Percentiles rank a stretch among this genome's conserved stretches.
These are phyloP conservation scores for Bombyx huttoni DNA, from an alignment of 2,888 invertebrate species.

Conservation along the genomic window DNA sequence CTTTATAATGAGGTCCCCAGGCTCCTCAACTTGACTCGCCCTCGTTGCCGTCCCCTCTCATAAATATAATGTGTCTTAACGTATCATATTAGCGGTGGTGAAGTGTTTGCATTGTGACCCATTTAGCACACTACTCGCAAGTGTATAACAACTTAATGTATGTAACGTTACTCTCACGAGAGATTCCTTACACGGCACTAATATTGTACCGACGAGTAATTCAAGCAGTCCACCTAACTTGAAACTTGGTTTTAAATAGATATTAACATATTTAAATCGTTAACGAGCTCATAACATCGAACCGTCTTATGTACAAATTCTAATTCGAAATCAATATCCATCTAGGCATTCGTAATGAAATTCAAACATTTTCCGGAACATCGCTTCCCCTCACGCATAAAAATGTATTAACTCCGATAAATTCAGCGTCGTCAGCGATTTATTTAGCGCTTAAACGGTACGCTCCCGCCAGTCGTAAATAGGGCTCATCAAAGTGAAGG, in stretches of 20 bases:
- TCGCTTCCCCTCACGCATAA: constrained; percentile 37
- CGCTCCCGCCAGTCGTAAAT: constrained; percentile 49
- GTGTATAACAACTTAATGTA: neutral
- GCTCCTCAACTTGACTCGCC: constrained; percentile 24
- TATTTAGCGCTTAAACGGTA: constrained; percentile 53
- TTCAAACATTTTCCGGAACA: constrained; percentile 33
- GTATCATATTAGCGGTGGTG: constrained; percentile 21
- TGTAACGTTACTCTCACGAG: neutral
- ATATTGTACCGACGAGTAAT: neutral
- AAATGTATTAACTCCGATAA: constrained; percentile 61
- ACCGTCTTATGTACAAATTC: neutral
- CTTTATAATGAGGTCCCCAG: constrained; percentile 53
- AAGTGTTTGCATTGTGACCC: constrained; percentile 19
- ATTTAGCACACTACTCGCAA: constrained; percentile 9
- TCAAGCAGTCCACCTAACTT: neutral
- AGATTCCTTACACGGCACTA: neutral
- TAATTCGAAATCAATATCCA: constrained; percentile 16
- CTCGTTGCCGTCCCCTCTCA: constrained; percentile 12
- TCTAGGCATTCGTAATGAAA: constrained; percentile 26
- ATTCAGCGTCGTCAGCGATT: constrained; percentile 59
- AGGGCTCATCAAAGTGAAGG: constrained; percentile 42
- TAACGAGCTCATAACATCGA: neutral
- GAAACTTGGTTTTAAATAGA: neutral
- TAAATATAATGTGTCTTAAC: constrained; percentile 14
- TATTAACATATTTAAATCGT: neutral